Percentiles rank a stretch among this genome's conserved stretches.
Evolutionary conservation across 2,113 vertebrate genomes (phyloP).

Genomic region (Kryptolebias marmoratus): DNA sequence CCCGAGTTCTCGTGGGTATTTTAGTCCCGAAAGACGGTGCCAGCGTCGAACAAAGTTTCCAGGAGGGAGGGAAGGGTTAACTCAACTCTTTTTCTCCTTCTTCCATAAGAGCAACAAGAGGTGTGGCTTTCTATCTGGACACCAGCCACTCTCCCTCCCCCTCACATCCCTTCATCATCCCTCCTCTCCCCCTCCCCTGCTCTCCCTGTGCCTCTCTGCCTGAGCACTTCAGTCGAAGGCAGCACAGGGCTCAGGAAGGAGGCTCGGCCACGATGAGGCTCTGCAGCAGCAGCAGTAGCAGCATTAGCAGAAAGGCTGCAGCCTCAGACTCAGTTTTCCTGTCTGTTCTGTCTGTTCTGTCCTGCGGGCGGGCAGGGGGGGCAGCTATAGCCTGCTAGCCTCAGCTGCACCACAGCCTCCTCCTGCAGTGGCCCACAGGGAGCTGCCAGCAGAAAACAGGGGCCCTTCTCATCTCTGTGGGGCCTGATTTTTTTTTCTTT

Average conservation of each 20-base stretch:
- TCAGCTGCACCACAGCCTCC: conserved; percentile 59
- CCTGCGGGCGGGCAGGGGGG: conserved; percentile 50
- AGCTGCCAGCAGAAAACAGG: conserved; percentile 60
- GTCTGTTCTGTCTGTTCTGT: conserved; percentile 39
- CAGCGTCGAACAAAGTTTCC: conserved; percentile 23
- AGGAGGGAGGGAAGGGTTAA: conserved; percentile 73
- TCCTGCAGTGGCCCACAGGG: conserved; percentile 54
- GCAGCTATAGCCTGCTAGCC: conserved; percentile 46
- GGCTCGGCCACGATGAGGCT: conserved; percentile 69
- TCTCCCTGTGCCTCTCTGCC: conserved; percentile 62
- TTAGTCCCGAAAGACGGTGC: background rate
- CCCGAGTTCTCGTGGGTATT: background rate
- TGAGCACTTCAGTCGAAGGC: conserved; percentile 70
- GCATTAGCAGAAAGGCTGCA: conserved; percentile 52
- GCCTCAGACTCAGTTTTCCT: conserved; percentile 41
- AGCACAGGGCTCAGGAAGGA: conserved; percentile 66
- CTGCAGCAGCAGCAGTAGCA: conserved; percentile 69
- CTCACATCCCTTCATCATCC: conserved; percentile 64
- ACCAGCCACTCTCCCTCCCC: conserved; percentile 71
- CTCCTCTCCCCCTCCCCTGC: conserved; percentile 54
- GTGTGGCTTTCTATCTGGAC: conserved; percentile 77
- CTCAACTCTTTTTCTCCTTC: conserved; percentile 56
- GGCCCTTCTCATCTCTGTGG: conserved; percentile 58
- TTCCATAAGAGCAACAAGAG: conserved; percentile 66
- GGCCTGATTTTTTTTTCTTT: conserved; percentile 13